A percentile compares a stretch with the other conserved stretches of the same genome.
Conservation (phyloP, 2,797 vertebrate species). For the Sebastes diploproa region DNA sequence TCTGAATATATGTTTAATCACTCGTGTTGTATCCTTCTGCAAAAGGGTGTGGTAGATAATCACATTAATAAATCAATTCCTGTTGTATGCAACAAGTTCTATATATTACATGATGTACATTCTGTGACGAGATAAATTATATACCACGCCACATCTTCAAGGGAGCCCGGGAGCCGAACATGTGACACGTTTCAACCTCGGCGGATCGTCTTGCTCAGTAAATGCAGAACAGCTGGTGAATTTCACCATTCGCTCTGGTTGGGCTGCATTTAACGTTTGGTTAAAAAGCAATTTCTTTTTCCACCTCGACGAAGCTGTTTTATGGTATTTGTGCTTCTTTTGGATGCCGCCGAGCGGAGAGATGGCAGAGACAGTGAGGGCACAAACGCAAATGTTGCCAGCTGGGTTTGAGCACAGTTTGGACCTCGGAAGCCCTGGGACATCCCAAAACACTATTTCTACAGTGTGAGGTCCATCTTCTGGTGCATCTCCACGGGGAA, state of each 20-base stretch:
- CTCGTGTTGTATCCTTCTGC: neutral
- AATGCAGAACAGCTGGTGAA: constrained; percentile 63
- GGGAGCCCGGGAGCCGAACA: constrained; percentile 22
- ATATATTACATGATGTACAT: neutral
- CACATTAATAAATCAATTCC: neutral
- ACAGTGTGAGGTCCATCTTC: neutral
- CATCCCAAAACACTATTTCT: neutral
- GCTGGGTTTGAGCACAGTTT: constrained; percentile 13
- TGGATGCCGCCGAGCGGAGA: constrained; percentile 18
- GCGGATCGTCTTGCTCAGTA: constrained; percentile 33
- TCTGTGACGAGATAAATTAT: constrained; percentile 13
- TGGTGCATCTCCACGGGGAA: neutral
- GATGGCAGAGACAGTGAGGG: constrained; percentile 35
- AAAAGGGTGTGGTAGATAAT: neutral
- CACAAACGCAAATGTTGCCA: constrained; percentile 28
- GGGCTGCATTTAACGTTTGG: constrained; percentile 44
- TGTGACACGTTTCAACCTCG: constrained; percentile 48
- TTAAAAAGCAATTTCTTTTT: constrained; percentile 61
- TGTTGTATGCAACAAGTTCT: neutral
- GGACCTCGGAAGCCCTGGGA: constrained; percentile 1
- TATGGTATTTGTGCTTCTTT: constrained; percentile 30
- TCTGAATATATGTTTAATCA: constrained; percentile 28
- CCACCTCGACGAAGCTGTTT: constrained; percentile 30
- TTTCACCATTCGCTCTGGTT: constrained; percentile 50
- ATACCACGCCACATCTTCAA: constrained; percentile 3